Evolutionary conservation across 2,888 invertebrate species (phyloP).

Genomic region (Hirtodrosophila histrioides): DNA sequence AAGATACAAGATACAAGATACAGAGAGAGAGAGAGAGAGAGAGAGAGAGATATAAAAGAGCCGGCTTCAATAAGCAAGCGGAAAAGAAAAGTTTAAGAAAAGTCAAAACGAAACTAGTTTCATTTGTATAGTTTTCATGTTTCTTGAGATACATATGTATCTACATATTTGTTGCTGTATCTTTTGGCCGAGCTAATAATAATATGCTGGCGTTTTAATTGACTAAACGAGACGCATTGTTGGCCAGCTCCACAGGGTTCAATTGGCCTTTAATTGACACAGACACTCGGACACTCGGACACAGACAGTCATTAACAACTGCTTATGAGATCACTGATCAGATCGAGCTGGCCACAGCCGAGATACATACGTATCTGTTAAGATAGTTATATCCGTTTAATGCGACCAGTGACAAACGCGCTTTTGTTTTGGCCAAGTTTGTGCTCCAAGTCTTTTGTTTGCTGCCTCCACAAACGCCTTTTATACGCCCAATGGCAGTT

Average conservation of each 20-base stretch:
- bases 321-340: conserved; percentile 35
- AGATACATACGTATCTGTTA: no score
- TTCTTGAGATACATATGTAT: neutral
- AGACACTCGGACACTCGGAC: neutral
- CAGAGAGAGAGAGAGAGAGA: neutral
- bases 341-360: no score
- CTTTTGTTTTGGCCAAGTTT: conserved; percentile 20
- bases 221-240: conserved; percentile 43
- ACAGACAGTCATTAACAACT: neutral
- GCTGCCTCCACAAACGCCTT: neutral
- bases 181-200: conserved; percentile 27
- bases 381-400: no score
- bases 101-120: conserved; percentile 50
- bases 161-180: neutral
- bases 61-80: conserved; percentile 33
- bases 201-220: conserved; percentile 40
- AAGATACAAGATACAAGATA: neutral
- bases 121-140: conserved; percentile 18
- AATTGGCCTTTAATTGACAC: conserved; percentile 51
- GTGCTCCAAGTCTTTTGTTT: conserved; percentile 41
- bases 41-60: conserved; percentile 14
- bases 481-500: neutral
- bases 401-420: no score
- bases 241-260: conserved; percentile 33
- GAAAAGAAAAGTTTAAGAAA: conserved; percentile 65